phyloP scores from a whole-genome alignment of 2,797 vertebrate genomes.

The Ctenochaetus hawaiiensis region DNA sequence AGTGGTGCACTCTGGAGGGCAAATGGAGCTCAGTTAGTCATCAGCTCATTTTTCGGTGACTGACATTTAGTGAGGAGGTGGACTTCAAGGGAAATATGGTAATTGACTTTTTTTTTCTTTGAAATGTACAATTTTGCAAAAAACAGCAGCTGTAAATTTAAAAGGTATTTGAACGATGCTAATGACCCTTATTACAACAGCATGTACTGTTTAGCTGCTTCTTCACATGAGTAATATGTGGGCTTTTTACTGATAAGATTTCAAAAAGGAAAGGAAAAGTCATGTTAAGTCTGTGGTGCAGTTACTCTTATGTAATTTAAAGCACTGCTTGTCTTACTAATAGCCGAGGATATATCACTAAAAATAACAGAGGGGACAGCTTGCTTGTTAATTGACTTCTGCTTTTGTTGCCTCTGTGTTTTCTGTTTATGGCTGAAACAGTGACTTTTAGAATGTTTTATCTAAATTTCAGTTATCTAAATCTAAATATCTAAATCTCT shows the following conservation, averaged over 20 bases:
- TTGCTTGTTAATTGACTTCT: neutral
- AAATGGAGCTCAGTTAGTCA: neutral
- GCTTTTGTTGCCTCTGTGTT: neutral
- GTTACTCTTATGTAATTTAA: neutral
- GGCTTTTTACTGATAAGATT: neutral
- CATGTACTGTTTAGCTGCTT: neutral
- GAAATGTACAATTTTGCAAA: neutral
- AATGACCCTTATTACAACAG: neutral
- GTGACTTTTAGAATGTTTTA: neutral
- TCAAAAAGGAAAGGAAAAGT: neutral
- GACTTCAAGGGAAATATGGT: neutral
- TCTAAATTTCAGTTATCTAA: too few species aligned
- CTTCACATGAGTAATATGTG: neutral
- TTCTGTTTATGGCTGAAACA: neutral
- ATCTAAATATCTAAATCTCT: neutral
- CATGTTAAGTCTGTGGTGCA: neutral
- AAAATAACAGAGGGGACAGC: neutral
- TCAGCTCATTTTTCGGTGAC: constrained; percentile 1
- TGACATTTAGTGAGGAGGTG: neutral
- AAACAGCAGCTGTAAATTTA: constrained; percentile 3
- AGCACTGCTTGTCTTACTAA: neutral
- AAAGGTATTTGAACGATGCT: neutral
- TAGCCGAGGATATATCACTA: neutral
- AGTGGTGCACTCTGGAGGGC: neutral
- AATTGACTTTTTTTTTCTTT: neutral